Evolutionary conservation across 2,797 vertebrate species (phyloP).

Genomic region (Sternotherus odoratus): DNA sequence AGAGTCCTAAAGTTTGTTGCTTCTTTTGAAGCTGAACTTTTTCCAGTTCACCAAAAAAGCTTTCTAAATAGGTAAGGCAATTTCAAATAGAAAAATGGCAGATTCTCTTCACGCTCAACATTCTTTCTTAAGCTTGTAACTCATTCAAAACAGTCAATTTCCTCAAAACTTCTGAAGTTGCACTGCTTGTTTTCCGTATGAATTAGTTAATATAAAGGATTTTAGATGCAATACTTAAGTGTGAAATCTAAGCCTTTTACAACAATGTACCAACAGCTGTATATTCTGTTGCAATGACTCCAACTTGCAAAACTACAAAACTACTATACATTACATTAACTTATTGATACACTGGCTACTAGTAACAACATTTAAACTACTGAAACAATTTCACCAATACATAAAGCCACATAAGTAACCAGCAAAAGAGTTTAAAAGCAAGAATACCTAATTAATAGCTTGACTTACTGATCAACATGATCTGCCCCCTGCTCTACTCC

Average conservation of each 20-base stretch:
- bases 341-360: background rate
- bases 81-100: background rate
- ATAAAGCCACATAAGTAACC: background rate
- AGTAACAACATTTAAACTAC: background rate
- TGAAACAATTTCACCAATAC: background rate
- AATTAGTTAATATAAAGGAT: background rate
- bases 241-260: background rate
- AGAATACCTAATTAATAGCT: background rate
- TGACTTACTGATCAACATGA: background rate
- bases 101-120: background rate
- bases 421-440: background rate
- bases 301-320: background rate
- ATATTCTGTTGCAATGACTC: background rate
- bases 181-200: background rate
- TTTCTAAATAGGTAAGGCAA: background rate
- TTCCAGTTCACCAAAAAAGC: constrained; percentile 25
- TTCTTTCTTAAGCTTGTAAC: background rate
- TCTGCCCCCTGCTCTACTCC: background rate
- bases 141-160: background rate
- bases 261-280: background rate
- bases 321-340: too few relatives aligned
- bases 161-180: background rate
- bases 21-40: background rate
- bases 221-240: background rate
- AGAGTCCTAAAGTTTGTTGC: background rate